Base-by-base conservation (phyloP, 2,888 invertebrate genomes). In the Syritta pipiens region DNA sequence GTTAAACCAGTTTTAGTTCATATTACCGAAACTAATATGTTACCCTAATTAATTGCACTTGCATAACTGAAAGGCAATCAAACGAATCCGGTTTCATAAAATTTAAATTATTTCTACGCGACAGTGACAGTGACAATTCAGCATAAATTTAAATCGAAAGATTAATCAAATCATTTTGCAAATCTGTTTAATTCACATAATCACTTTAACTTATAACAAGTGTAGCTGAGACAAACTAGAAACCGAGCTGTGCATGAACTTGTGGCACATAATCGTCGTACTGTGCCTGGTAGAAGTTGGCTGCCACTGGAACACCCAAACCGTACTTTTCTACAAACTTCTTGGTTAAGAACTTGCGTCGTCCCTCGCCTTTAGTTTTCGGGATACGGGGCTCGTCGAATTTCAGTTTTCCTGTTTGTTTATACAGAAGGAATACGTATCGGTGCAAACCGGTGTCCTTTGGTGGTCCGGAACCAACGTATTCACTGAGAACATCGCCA, bases 401-500 rank as follows among this genome's bases (percentile, higher is more conserved):
- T n/a, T 83, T 86, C 0, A 93, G 84, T 83, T 91, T 92, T 1
- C 84, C 82, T 0, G 92, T 90, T 84, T 96, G 96, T 84, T 94
- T 92, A 90, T 93, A 96, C 0, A 95, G 89, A 17, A 96, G 88
- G 87, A 93, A 95, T 10, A 95, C 93, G 87, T 96, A 96, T 68
- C 96, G 92, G 86, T 96, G 96, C 2, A 93, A 90, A 1, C 92
- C 95, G 1, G 94, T 93, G 40, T 86, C 93, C 82, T 93, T 89
- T 20, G 97, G 96, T 0, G 97, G 96, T 7, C 96, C 97, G 4
- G 96, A 92, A 35, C 97, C 97, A 32, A 95, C 89, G 88, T 96
- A 98, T 20, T 92, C 93, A 1, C 94, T 92, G 0, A 97, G 89
- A 1, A 91, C 91, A 69, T 96, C 94, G 9, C 97, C 97, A 5